Evolutionary conservation across 2,797 vertebrate species (phyloP).

Genomic region (Chelon labrosus): DNA sequence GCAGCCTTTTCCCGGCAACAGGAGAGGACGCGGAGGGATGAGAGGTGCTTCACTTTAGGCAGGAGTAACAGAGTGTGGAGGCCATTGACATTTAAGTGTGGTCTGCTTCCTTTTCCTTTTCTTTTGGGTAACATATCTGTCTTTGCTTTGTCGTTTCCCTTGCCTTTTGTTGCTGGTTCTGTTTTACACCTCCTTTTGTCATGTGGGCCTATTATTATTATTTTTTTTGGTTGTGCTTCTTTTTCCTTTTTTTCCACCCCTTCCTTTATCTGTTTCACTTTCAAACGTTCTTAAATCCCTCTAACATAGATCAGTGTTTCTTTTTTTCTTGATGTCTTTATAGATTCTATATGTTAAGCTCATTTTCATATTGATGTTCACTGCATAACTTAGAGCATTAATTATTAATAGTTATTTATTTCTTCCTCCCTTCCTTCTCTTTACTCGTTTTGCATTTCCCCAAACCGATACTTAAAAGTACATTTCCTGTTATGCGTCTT

Average conservation of each 20-base stretch:
- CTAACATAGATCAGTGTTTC: neutral
- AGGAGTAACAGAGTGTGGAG: constrained; percentile 15
- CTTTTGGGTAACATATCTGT: neutral
- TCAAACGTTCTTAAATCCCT: no score
- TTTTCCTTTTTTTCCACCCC: no score
- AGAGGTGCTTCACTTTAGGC: constrained; percentile 5
- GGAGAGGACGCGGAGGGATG: constrained; percentile 9
- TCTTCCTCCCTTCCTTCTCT: no score
- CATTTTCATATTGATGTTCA: neutral
- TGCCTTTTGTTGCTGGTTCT: neutral
- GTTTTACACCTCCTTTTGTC: neutral
- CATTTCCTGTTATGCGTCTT: no score
- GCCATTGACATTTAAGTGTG: constrained; percentile 16
- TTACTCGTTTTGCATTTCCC: no score
- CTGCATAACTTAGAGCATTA: no score
- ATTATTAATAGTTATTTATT: no score
- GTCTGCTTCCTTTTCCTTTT: neutral
- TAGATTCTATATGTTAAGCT: neutral
- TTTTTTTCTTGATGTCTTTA: neutral
- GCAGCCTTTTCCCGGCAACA: constrained; percentile 26
- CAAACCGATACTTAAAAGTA: no score
- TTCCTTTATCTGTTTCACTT: no score
- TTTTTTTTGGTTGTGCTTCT: no score
- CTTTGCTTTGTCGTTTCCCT: neutral
- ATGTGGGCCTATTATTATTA: no score